Percentiles rank a stretch among this genome's conserved stretches.
Evolutionary conservation across 2,888 invertebrate genomes (phyloP).

Genomic region (Coelinius sp.): DNA sequence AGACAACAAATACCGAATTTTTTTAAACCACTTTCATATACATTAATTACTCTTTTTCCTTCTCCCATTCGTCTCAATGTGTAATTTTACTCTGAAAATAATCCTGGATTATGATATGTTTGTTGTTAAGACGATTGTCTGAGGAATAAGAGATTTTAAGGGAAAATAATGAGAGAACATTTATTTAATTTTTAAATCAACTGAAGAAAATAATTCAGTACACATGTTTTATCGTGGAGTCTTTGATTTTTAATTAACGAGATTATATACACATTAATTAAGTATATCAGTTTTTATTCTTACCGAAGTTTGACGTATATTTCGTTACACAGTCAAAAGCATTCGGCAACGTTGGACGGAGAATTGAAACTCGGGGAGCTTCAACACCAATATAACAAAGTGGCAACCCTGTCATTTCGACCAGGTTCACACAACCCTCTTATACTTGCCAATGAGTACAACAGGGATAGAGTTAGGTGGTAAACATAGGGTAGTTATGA

Average conservation of each 20-base stretch:
- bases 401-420: slow-evolving; percentile 18
- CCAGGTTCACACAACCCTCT: slow-evolving; percentile 3
- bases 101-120: not conserved
- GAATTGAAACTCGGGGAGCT: not conserved
- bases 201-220: no score
- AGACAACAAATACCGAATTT: not conserved
- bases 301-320: not conserved
- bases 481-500: not conserved
- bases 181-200: no score
- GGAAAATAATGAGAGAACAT: not conserved
- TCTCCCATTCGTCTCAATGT: not conserved
- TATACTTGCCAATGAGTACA: not conserved
- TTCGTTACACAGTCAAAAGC: not conserved
- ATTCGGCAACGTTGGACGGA: slow-evolving; percentile 1
- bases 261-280: not conserved
- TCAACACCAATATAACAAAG: not conserved
- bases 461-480: not conserved
- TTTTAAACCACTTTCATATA: no score
- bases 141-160: not conserved
- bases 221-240: not conserved
- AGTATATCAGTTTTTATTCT: not conserved
- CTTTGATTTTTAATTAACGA: not conserved
- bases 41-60: no score
- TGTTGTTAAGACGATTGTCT: not conserved
- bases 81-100: not conserved